Evolutionary conservation across 2,113 vertebrate genomes (phyloP).

Genomic region (Barnardius zonarius): DNA sequence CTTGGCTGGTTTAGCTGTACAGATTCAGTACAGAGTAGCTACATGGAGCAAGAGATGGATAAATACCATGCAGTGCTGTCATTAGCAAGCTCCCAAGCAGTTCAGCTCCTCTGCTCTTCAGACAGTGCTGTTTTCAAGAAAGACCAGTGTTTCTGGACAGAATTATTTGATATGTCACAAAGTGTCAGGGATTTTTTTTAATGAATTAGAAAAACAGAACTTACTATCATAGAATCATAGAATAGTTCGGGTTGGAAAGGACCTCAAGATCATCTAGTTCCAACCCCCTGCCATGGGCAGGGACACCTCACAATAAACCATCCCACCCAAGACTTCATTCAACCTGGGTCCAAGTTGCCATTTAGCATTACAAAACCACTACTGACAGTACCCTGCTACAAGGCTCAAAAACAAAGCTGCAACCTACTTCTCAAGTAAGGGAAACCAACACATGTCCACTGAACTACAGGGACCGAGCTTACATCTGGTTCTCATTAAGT

Average conservation of each 20-base stretch:
- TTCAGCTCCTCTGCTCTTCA: background rate
- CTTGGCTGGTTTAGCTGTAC: background rate
- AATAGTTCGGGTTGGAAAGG: no score
- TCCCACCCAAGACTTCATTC: no score
- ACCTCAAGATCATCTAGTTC: no score
- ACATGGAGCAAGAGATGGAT: background rate
- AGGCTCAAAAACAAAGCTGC: no score
- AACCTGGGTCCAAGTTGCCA: no score
- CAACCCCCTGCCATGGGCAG: no score
- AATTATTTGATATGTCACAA: background rate
- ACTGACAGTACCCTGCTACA: no score
- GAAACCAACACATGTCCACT: background rate
- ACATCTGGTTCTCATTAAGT: background rate
- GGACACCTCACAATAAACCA: no score
- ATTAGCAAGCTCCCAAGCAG: background rate
- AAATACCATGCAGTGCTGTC: background rate
- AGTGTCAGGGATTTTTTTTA: background rate
- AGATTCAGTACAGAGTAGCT: background rate
- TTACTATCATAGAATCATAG: background rate
- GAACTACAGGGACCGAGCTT: background rate
- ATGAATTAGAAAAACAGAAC: background rate
- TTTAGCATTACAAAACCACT: no score
- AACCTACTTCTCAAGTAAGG: background rate
- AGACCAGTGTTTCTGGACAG: background rate
- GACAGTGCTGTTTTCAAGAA: background rate